Evolutionary conservation across 2,888 invertebrate genomes (phyloP).

Genomic region (Himalopsyche tibetana): DNA sequence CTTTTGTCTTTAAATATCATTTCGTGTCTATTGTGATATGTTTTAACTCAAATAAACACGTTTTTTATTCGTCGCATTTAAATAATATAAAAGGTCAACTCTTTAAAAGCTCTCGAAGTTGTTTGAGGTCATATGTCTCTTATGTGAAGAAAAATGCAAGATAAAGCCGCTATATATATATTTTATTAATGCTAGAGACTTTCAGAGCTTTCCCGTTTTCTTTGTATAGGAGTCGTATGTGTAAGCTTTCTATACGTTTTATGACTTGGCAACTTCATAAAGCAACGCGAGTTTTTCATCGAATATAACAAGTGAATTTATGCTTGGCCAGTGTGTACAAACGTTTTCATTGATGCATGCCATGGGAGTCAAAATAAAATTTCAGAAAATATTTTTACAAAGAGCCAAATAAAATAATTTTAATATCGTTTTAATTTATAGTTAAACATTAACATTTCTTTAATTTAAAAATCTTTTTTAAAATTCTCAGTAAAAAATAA

Average conservation of each 20-base stretch:
- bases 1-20: too few relatives aligned
- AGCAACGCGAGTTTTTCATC: conserved; percentile 43
- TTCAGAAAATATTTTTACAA: too few relatives aligned
- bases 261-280: conserved; percentile 59
- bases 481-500: too few relatives aligned
- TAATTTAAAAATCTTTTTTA: too few relatives aligned
- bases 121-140: conserved; percentile 24
- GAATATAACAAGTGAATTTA: conserved; percentile 56
- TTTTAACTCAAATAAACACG: not conserved
- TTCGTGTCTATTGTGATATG: not conserved
- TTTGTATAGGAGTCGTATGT: conserved; percentile 27
- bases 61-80: not conserved
- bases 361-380: too few relatives aligned
- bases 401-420: too few relatives aligned
- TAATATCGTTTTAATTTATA: too few relatives aligned
- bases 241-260: conserved; percentile 50
- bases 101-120: not conserved
- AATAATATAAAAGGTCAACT: not conserved
- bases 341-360: too few relatives aligned
- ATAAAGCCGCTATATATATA: conserved; percentile 18
- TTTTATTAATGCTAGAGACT: conserved; percentile 52
- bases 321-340: not conserved
- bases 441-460: too few relatives aligned
- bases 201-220: conserved; percentile 11
- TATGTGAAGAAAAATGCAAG: conserved; percentile 39